Conservation (phyloP, 2,113 vertebrate genomes). For the Psophia crepitans region DNA sequence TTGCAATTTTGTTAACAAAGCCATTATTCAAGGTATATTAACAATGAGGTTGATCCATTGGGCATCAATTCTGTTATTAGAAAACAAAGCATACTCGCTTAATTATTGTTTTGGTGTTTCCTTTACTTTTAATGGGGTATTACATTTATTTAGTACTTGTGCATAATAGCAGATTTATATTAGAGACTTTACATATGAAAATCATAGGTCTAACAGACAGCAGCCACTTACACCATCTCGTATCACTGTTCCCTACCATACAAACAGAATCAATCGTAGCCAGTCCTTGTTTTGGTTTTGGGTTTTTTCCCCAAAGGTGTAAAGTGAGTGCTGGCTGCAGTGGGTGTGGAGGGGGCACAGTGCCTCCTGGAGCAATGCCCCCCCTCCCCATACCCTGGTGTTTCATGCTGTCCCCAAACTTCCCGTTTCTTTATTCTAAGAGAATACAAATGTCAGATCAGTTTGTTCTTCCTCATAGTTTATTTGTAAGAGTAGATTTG, state of each 20-base stretch:
- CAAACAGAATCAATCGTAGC: background rate
- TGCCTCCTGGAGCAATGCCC: background rate
- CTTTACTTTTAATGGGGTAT: background rate
- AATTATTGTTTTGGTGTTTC: background rate
- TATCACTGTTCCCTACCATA: background rate
- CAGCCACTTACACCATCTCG: background rate
- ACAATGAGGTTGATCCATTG: slow-evolving; percentile 6
- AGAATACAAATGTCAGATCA: background rate
- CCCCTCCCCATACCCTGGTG: background rate
- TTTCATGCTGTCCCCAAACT: background rate
- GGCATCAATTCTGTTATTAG: background rate
- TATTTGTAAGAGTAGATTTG: slow-evolving; percentile 1
- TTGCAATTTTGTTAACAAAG: slow-evolving; percentile 21
- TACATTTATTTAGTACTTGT: background rate
- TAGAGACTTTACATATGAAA: background rate
- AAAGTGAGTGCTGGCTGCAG: background rate
- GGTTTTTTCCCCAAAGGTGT: background rate
- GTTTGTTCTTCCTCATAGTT: slow-evolving; percentile 5
- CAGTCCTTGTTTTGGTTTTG: background rate
- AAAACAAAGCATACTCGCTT: background rate
- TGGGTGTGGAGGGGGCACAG: background rate
- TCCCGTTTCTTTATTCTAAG: background rate
- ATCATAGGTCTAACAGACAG: background rate
- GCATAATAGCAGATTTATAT: background rate
- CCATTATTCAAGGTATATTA: slow-evolving; percentile 26